A percentile compares a stretch with the other conserved stretches of the same genome.
Evolutionary conservation across 1,140 invertebrate species (phyloP).

Genomic region (Nixonia krombeini): DNA sequence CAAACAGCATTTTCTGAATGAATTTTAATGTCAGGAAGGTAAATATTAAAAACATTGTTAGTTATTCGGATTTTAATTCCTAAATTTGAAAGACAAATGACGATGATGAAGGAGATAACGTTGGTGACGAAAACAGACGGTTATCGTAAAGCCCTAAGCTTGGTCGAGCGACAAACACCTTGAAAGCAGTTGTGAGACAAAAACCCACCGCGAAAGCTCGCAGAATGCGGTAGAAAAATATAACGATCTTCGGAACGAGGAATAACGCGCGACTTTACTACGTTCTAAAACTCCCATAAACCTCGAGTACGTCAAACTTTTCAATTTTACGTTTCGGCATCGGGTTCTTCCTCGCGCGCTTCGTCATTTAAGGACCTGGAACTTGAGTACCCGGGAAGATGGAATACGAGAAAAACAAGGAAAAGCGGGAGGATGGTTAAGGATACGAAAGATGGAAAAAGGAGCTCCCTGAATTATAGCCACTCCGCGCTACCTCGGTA

Average conservation of each 20-base stretch:
- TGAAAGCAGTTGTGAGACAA: conserved; percentile 46
- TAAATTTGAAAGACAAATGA: no score
- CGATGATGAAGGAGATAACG: no score
- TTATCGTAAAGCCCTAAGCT: conserved; percentile 37
- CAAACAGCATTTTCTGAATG: no score
- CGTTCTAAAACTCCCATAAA: conserved; percentile 69
- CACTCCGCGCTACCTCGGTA: background rate
- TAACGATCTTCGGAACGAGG: conserved; percentile 62
- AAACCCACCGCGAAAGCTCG: conserved; percentile 44
- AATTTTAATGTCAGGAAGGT: no score
- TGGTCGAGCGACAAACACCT: conserved; percentile 55
- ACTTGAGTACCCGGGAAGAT: conserved; percentile 10
- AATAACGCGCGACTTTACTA: conserved; percentile 67
- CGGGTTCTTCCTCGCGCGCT: conserved; percentile 44
- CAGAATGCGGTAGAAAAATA: conserved; percentile 57
- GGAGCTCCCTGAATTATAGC: conserved; percentile 35
- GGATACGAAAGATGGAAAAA: conserved; percentile 11
- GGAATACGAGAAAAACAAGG: conserved; percentile 24
- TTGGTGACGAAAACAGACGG: conserved; percentile 10
- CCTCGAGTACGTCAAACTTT: conserved; percentile 64
- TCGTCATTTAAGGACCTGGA: conserved; percentile 47
- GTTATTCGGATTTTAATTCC: no score
- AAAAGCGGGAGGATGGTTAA: no score
- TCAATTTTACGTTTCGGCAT: conserved; percentile 67
- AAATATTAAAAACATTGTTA: no score